A percentile compares a stretch with the other conserved stretches of the same genome.
Conservation (phyloP, 1,140 invertebrate genomes). For the Paraescarpia echinospica region DNA sequence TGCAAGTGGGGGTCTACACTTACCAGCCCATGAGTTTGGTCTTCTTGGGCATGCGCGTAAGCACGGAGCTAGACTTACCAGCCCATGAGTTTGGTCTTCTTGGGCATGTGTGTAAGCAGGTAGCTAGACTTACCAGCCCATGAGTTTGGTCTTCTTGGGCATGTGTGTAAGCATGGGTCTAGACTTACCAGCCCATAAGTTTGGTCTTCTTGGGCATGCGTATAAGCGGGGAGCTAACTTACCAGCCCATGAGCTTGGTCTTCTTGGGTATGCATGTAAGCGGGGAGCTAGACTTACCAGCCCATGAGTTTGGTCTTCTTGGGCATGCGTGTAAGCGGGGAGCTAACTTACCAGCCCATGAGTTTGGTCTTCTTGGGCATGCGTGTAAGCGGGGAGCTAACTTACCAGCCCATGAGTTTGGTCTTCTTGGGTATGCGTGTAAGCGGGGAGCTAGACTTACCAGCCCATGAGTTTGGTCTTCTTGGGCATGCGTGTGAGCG, state of each 20-base stretch:
- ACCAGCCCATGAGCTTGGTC: conserved; percentile 90
- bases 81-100: conserved; percentile 89
- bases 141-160: conserved; percentile 93
- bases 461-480: conserved; percentile 92
- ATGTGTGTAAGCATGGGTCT: conserved; percentile 86
- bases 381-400: no score
- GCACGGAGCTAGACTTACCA: conserved; percentile 81
- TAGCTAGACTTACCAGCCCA: no score
- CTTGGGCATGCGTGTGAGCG: conserved; percentile 88
- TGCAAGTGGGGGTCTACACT: no score
- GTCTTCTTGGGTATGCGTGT: conserved; percentile 93
- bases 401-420: no score
- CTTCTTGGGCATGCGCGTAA: conserved; percentile 92
- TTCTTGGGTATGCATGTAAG: conserved; percentile 91
- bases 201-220: conserved; percentile 95
- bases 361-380: no score
- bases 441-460: conserved; percentile 79
- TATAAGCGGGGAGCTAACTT: no score
- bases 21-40: conserved; percentile 92
- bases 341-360: no score
- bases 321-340: conserved; percentile 88
- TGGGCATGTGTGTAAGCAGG: conserved; percentile 90
- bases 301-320: conserved; percentile 92
- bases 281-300: conserved; percentile 81
- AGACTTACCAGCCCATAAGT: conserved; percentile 80